Evolutionary conservation across 2,888 invertebrate species (phyloP), one percentile per base, ranked within the genome.

Genomic region (Drosophila meridionalis): DNA sequence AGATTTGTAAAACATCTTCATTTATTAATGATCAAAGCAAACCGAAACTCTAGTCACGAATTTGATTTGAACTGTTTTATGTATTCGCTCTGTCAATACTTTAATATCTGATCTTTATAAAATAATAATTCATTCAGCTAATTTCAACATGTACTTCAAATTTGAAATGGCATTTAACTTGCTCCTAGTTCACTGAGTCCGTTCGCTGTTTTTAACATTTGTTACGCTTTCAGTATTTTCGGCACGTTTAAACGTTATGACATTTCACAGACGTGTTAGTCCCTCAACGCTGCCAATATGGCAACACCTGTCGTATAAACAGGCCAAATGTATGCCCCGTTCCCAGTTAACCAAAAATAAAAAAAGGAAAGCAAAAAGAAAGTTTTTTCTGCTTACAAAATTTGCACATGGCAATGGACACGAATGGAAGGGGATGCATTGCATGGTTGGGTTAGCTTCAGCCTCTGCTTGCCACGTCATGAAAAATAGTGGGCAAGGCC

Each of bases 211-310:
- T 63, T 36, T 52, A 64, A 52, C 61, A 61, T 68, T 76, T 67
- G 55, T 26, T 45, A 59, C 14, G 55, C 55, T 83, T 87, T 85
- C 66, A 66, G 76, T 80, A 89, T 89, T 83, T 89, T 80, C 72
- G 69, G 79, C 91, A 91, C 91, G 91, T 91, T 91, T 91, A 84
- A 91, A 83, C 91, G 91, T 91, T 91, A 90, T 91, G 90, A 91
- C 91, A 90, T 89, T 86, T 89, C 76, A 78, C 80, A 89, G 78
- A 89, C 87, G 84, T 87, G 86, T 79, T 78, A 82, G 84, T 85
- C 82, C 89, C 80, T 81, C 80, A 83, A 87, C 83, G 76, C 82
- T 60, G 42, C 67, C 73, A 69, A 83, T 76, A 80, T 81, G 78
- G 85, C 80, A 91, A 83, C 91, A 91, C 91, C 91, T 91, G 91